Evolutionary conservation across 2,888 invertebrate species (phyloP), one percentile per base, ranked within the genome.

Genomic region (Tipula unca): DNA sequence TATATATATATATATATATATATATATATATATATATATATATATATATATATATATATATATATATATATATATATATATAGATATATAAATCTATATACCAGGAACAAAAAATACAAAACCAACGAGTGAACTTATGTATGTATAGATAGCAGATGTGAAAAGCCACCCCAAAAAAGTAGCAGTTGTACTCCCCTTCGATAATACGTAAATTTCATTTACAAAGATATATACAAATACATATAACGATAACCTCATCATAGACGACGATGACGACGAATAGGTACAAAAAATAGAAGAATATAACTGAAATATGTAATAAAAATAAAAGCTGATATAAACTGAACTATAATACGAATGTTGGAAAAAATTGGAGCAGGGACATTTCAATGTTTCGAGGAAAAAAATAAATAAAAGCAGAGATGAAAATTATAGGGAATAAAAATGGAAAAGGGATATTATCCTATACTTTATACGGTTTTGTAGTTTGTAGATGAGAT

Each of bases 121-220:
- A 69, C 10, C 8, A 25, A 69, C 69, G 25, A 69, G 25, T 69
- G 25, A 69, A 69, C 69, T n/a, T 69, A 25, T 69, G 25, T 25
- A 69, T 14, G 10, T 17, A n/a, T 48, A 42, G 8, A 48, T 13
- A 69, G 69, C 69, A 69, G 69, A 69, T 69, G 69, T 69, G 69
- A 69, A 69, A 69, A 69, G 69, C 69, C 69, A 69, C 69, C 69
- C 69, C 69, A 25, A 69, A 48, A 69, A 69, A 69, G 69, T 69
- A 69, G 69, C 69, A 69, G 8, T 69, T 69, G 8, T 69, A 69
- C 69, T 69, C 69, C 69, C 69, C 69, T 69, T 25, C 10, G 69
- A 20, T 69, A 69, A 25, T 69, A 69, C 69, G 69, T 25, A 69
- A 10, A 69, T 54, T 54, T 54, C 48, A 54, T 54, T 4, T 17